Base-by-base conservation (phyloP, 2,888 invertebrate genomes). In the Diarsia mendica region DNA sequence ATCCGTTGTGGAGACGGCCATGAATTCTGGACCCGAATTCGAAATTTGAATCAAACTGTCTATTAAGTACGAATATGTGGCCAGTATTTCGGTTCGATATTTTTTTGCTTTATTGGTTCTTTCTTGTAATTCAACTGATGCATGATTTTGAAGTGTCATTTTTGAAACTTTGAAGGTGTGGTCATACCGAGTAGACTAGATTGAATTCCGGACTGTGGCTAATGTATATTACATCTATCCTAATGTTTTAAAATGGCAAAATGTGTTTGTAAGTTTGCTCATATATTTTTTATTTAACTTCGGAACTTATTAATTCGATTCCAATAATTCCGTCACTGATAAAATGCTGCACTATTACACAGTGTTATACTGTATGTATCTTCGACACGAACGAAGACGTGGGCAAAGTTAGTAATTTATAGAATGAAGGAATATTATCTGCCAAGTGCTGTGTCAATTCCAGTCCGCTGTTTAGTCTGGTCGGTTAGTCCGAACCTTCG, bases 21-120 rank as follows among this genome's bases (percentile, higher is more conserved):
- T 83, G 79, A 71, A 82, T 75, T 79, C 82, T 33, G 51, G 67
- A 61, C 13, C 48, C 23, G 39, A 65, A 44, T 79, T 83, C 55
- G 61, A 79, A 79, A 68, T 82, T 60, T 53, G 51, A 82, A 79
- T 81, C 53, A 61, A 75, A 79, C 8, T 58, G 28, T 71, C 60
- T 63, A 48, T 66, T 82, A 78, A 58, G n/a, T 69, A 76, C 46
- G 67, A 67, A 78, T 70, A 49, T 44, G 4, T 20, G 20, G 64
- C 49, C 9, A 71, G 49, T 33, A 20, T 72, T 23, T 55, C 0
- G 15, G 51, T 48, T 49, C 8, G 0, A 11, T 20, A 67, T 0
- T 51, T 28, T 28, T 28, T 28, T 6, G 49, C 11, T 1, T 46
- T 49, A 23, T 67, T 39, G 6, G 15, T 53, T 5, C 1, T 39